Conservation (phyloP, 1,140 invertebrate genomes). For the Latrodectus geometricus region DNA sequence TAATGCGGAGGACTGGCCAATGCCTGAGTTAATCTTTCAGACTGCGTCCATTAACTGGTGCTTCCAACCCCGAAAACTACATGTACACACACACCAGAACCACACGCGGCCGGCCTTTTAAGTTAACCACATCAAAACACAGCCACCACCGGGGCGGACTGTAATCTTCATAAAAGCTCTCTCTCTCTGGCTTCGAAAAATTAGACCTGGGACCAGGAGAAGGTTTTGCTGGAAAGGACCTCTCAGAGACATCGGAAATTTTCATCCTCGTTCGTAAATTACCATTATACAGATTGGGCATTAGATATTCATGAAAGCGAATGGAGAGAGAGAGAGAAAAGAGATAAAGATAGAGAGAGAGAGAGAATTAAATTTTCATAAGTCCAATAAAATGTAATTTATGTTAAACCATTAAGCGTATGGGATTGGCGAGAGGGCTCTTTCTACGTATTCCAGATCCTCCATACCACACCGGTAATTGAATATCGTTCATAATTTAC, state of each 20-base stretch:
- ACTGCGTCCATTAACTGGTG: conserved; percentile 31
- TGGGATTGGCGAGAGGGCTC: conserved; percentile 23
- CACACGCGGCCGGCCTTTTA: conserved; percentile 26
- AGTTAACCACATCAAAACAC: conserved; percentile 38
- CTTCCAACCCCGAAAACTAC: neutral
- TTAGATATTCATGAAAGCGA: conserved; percentile 52
- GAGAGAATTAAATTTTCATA: conserved; percentile 61
- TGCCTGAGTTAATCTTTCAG: conserved; percentile 53
- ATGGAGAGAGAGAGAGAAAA: conserved; percentile 7
- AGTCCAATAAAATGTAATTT: conserved; percentile 63
- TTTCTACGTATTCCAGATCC: conserved; percentile 15
- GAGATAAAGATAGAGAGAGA: conserved; percentile 3
- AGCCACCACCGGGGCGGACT: neutral
- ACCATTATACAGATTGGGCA: conserved; percentile 60
- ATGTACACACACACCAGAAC: neutral
- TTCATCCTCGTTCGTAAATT: neutral
- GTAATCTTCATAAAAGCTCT: conserved; percentile 54
- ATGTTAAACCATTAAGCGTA: conserved; percentile 60
- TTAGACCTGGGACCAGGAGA: too few relatives aligned
- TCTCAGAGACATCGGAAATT: neutral
- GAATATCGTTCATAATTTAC: conserved; percentile 63
- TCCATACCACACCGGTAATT: conserved; percentile 25
- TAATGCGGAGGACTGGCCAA: conserved; percentile 35
- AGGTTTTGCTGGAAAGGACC: neutral
- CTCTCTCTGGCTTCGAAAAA: conserved; percentile 1